Base-by-base conservation (phyloP, 2,797 vertebrate genomes). In the Dipus sagitta region DNA sequence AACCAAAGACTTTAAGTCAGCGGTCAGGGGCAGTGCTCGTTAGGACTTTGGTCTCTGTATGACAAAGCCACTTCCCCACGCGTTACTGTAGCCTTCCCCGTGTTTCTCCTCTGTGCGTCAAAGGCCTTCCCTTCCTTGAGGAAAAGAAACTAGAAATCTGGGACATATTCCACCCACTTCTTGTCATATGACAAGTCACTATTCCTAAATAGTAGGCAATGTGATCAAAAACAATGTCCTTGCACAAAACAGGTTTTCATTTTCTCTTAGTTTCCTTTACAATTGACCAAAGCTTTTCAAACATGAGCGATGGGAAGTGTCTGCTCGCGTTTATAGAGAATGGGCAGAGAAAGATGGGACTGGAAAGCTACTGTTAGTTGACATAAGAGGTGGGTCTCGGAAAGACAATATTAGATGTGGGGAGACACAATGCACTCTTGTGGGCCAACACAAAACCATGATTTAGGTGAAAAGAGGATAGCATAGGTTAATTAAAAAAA, bases 11-110 rank as follows among this genome's bases (percentile, higher is more conserved):
- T 92, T 86, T 94, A 96, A 97, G 97, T 96, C 81, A 84, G 47
- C 91, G 97, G 93, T 97, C 96, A 97, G 97, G 97, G 97, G 98
- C 20, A 96, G 97, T 97, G 95, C 97, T 98, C 98, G 97, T 97
- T 97, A 95, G 97, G 97, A 97, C 96, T 93, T 98, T 97, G 97
- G 93, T 96, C 97, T 97, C 95, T 97, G 97, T 97, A 94, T 96
- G 95, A 96, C 97, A 98, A 98, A 97, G 79, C 97, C 97, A 96
- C 96, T 82, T 97, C 86, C 80, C 67, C 30, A 15, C 15, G 23
- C 13, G 9, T 28, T 95, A 96, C 82, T 95, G 94, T 97, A 47
- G 12, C 70, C 84, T 96, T 95, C n/a, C 93, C 94, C 86, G 28
- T 88, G 32, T 17, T 30, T n/a, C 82, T 97, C 96, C 95, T 89